These are phyloP conservation scores for Cryptomyrus ogoouensis DNA, from an alignment of 2,113 vertebrate species.

Conservation along the genomic window DNA sequence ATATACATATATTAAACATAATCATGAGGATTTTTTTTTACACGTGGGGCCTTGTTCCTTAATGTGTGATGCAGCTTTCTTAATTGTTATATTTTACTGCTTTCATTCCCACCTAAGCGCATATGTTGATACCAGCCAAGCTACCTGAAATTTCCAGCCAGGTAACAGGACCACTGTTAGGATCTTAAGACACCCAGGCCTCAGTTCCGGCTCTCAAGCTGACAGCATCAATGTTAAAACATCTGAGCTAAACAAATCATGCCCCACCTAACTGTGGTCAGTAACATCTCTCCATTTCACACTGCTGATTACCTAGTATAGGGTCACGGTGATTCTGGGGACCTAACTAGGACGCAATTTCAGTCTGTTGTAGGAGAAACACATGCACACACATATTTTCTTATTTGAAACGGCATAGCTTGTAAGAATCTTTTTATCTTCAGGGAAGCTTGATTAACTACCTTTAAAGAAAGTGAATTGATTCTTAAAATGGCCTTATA, in stretches of 20 bases:
- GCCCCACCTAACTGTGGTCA: neutral
- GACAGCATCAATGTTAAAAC: neutral
- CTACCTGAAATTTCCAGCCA: neutral
- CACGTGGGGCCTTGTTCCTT: neutral
- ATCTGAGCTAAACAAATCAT: neutral
- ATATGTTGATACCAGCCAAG: neutral
- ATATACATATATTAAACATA: neutral
- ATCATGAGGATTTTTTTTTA: neutral
- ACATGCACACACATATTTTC: neutral
- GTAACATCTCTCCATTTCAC: neutral
- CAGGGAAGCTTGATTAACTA: neutral
- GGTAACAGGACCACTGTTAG: neutral
- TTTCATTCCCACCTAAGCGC: neutral
- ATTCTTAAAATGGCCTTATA: conserved; percentile 1
- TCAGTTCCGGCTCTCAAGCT: neutral
- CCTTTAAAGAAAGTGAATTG: neutral
- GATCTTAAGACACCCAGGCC: neutral
- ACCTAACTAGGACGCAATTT: neutral
- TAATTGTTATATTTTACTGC: neutral
- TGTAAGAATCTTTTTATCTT: neutral
- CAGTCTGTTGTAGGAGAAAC: neutral
- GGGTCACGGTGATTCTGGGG: neutral
- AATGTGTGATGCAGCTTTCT: neutral
- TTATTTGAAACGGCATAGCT: neutral
- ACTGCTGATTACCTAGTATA: neutral